Conservation (phyloP, 2,797 vertebrate species). For the Labroides dimidiatus region DNA sequence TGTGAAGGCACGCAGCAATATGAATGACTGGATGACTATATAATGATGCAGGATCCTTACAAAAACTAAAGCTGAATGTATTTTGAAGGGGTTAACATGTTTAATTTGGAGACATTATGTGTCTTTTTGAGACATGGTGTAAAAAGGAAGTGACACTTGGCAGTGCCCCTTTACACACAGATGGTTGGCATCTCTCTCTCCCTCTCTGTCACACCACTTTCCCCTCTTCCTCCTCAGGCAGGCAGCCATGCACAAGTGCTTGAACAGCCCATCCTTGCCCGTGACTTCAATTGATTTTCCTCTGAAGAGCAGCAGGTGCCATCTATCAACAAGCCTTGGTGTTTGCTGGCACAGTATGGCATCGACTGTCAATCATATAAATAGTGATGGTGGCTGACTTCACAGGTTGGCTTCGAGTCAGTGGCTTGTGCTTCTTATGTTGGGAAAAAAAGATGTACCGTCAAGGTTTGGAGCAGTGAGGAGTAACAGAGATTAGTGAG, state of each 20-base stretch:
- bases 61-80: slow-evolving; percentile 38
- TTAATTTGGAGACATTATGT: slow-evolving; percentile 62
- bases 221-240: slow-evolving; percentile 32
- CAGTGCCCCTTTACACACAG: slow-evolving; percentile 62
- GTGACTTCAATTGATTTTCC: slow-evolving; percentile 65
- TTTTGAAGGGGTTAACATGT: slow-evolving; percentile 40
- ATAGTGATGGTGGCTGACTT: slow-evolving; percentile 8
- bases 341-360: slow-evolving; percentile 9
- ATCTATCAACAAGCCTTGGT: slow-evolving; percentile 55
- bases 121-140: slow-evolving; percentile 48
- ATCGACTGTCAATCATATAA: slow-evolving; percentile 46
- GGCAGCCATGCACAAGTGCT: slow-evolving; percentile 62
- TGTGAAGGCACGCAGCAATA: slow-evolving; percentile 21
- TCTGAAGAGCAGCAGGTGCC: slow-evolving; percentile 68
- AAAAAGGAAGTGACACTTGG: slow-evolving; percentile 59
- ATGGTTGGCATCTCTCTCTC: slow-evolving; percentile 63
- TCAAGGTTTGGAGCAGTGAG: background rate
- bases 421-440: slow-evolving; percentile 14
- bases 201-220: background rate
- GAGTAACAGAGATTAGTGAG: background rate
- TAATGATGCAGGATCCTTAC: slow-evolving; percentile 52
- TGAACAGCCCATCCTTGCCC: slow-evolving; percentile 47
- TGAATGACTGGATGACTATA: slow-evolving; percentile 39
- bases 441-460: slow-evolving; percentile 2
- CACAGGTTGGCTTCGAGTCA: slow-evolving; percentile 21